Evolutionary conservation across 92 coral and sea anemone genomes (phyloP).

Genomic region (Palythoa heliodiscus): DNA sequence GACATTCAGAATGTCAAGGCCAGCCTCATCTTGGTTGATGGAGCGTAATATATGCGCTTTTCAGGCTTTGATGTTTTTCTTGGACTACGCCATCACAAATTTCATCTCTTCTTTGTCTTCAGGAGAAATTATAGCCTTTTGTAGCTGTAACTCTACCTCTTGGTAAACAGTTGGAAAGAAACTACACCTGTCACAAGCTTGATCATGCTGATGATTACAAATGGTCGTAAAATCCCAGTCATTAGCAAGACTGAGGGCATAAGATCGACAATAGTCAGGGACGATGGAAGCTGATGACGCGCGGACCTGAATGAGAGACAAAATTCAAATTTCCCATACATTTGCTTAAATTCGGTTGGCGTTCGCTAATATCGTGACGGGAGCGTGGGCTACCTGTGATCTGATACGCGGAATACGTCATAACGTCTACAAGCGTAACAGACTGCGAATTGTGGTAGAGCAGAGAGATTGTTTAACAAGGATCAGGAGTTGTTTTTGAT

Average conservation of each 20-base stretch:
- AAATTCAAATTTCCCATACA: no score
- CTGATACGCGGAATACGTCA: background rate
- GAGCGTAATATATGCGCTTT: background rate
- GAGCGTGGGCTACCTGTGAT: no score
- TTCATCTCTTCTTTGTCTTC: constrained; percentile 33
- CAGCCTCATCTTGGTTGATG: no score
- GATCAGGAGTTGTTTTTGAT: no score
- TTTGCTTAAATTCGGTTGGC: no score
- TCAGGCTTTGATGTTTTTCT: background rate
- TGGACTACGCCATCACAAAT: background rate
- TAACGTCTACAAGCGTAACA: background rate
- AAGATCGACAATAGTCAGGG: constrained; percentile 30
- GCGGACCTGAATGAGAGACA: constrained; percentile 8
- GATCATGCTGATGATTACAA: constrained; percentile 30
- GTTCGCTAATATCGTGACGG: no score
- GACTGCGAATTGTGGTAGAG: background rate
- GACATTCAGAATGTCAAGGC: no score
- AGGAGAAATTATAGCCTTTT: background rate
- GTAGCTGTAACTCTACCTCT: constrained; percentile 7
- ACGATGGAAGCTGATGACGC: constrained; percentile 19
- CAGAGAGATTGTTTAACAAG: no score
- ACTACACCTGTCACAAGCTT: constrained; percentile 16
- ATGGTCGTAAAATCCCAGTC: background rate
- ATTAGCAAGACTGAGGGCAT: constrained; percentile 21
- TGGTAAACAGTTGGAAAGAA: constrained; percentile 15